phyloP scores from a whole-genome alignment of 2,888 invertebrate species.

The Drosophila fungiperda region DNA sequence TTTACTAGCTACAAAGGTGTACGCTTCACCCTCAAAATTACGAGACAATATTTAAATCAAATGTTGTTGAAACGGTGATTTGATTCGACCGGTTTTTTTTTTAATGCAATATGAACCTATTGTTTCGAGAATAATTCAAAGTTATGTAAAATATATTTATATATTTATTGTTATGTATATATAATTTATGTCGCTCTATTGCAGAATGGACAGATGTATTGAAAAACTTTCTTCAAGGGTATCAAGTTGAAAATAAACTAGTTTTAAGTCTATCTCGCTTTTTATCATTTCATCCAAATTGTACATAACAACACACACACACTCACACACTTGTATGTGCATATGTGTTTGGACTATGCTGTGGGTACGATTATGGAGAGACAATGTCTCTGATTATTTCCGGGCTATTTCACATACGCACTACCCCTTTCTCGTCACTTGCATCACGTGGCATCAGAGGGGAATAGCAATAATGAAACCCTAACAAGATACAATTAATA shows the following conservation, averaged over 20 bases:
- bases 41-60: background rate
- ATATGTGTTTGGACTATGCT: conserved; percentile 25
- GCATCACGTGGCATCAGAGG: conserved; percentile 26
- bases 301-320: conserved; percentile 1
- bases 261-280: conserved; percentile 10
- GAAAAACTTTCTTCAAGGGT: background rate
- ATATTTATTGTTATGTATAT: background rate
- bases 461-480: background rate
- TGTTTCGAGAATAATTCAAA: background rate
- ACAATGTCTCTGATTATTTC: conserved; percentile 30
- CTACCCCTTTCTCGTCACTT: conserved; percentile 24
- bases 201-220: background rate
- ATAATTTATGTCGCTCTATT: background rate
- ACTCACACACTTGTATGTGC: conserved; percentile 6
- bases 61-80: background rate
- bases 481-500: background rate
- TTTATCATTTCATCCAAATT: conserved; percentile 19
- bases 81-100: background rate
- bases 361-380: background rate
- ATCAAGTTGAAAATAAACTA: background rate
- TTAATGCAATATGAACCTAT: background rate
- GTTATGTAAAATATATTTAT: background rate
- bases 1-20: background rate
- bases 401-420: conserved; percentile 24
- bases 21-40: background rate